Evolutionary conservation across 2,888 invertebrate species (phyloP), one percentile per base, ranked within the genome.

Genomic region (Apomyelois bistriatella): DNA sequence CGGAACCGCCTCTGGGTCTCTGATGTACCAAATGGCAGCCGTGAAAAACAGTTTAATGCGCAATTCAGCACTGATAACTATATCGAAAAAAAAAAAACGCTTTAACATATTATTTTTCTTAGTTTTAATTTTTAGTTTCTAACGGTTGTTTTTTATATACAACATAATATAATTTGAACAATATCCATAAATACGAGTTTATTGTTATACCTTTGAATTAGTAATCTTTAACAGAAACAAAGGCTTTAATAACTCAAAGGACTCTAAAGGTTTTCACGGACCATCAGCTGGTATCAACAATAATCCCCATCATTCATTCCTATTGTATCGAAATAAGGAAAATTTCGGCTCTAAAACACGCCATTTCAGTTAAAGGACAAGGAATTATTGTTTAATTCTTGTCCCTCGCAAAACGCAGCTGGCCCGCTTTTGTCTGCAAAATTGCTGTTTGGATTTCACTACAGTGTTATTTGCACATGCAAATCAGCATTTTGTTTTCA

Each of bases 401-500:
- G 78, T 80, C 69, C 70, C 67, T 59, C 57, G 62, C 52, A 58
- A 52, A 58, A 68, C 83, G 67, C 89, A 87, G 81, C 87, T 88
- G 87, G 72, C 65, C 59, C 61, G 64, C 76, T 65, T 87, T 88
- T 88, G 85, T 88, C 80, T 76, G 65, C 78, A 68, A 82, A 89
- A 90, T 88, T 88, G 76, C 81, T 89, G 78, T 89, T 88, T 87
- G 78, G 79, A 82, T 85, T 85, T 80, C 85, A 77, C 86, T 84
- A 85, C 81, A 77, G 67, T 73, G 81, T 81, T 87, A 87, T 90
- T 90, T 88, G 84, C 83, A 82, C 83, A 89, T 89, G 90, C 85
- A 89, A 89, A 90, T 88, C 81, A 82, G 75, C 74, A 79, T 85
- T 87, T 89, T 87, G 87, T 87, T 87, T 87, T 84, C 76, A 75